A percentile compares a stretch with the other conserved stretches of the same genome.
These are phyloP conservation scores for Gymnobelideus leadbeateri DNA, from an alignment of 2,113 vertebrate genomes.

Conservation along the genomic window DNA sequence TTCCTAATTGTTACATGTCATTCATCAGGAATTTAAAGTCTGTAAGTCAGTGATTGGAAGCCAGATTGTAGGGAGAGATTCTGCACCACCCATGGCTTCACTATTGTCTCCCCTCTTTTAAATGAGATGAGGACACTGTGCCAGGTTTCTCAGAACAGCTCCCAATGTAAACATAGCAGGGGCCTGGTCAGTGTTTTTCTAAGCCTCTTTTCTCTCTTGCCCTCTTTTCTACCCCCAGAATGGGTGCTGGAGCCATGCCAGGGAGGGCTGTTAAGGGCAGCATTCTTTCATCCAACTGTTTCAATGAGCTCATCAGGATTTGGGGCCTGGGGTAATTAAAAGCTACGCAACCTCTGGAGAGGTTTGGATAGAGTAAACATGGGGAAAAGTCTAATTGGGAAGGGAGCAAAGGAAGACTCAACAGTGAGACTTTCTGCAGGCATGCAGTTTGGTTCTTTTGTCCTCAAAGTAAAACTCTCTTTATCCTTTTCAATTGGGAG, in stretches of 20 bases:
- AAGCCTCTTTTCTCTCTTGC: neutral
- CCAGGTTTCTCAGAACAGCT: conserved; percentile 61
- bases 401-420: neutral
- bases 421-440: neutral
- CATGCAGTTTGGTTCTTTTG: neutral
- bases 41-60: conserved; percentile 62
- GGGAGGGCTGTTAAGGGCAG: neutral
- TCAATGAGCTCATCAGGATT: neutral
- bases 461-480: neutral
- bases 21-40: conserved; percentile 73
- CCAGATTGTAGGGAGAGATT: conserved; percentile 65
- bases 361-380: neutral
- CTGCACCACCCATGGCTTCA: conserved; percentile 61
- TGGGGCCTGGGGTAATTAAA: neutral
- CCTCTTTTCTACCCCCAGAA: neutral
- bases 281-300: conserved; percentile 4
- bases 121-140: conserved; percentile 67
- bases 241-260: neutral
- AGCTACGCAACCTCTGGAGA: neutral
- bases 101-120: conserved; percentile 66
- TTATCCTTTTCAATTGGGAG: conserved; percentile 6
- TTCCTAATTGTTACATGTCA: conserved; percentile 73
- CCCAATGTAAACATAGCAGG: conserved; percentile 68
- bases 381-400: neutral
- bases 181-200: conserved; percentile 64